Evolutionary conservation across 2,888 invertebrate genomes (phyloP).

Genomic region (Microplitis manilae): DNA sequence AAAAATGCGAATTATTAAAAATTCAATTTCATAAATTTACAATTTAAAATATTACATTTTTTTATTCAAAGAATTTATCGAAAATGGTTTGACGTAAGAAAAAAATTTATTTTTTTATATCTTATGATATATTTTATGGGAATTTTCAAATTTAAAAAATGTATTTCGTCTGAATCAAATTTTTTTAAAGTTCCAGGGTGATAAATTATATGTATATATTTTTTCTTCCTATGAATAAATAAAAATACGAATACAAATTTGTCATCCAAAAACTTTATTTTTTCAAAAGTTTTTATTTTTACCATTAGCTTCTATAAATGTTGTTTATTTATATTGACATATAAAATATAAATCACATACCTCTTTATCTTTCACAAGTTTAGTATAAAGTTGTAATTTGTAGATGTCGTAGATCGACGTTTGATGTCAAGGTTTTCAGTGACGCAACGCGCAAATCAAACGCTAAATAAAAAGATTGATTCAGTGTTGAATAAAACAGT

Average conservation of each 20-base stretch:
- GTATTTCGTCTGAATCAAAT: background rate
- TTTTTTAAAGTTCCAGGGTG: background rate
- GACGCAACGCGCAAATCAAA: background rate
- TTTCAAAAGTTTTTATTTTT: background rate
- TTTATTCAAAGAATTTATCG: background rate
- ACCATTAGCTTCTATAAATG: background rate
- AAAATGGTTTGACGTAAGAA: background rate
- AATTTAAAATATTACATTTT: no score
- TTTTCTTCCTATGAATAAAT: background rate
- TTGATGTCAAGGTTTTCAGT: conserved; percentile 35
- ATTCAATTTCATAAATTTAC: no score
- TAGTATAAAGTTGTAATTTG: background rate
- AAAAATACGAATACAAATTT: background rate
- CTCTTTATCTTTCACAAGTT: no score
- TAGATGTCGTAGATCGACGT: background rate
- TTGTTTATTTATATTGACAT: background rate
- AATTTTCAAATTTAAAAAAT: background rate
- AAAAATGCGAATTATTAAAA: no score
- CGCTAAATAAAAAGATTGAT: conserved; percentile 35
- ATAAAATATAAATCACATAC: background rate
- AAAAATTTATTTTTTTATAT: background rate
- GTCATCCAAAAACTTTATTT: background rate
- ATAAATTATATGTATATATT: background rate
- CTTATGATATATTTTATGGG: background rate
- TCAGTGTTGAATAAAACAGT: conserved; percentile 38